Conservation (phyloP, 1,140 invertebrate genomes). For the Listronotus bonariensis region DNA sequence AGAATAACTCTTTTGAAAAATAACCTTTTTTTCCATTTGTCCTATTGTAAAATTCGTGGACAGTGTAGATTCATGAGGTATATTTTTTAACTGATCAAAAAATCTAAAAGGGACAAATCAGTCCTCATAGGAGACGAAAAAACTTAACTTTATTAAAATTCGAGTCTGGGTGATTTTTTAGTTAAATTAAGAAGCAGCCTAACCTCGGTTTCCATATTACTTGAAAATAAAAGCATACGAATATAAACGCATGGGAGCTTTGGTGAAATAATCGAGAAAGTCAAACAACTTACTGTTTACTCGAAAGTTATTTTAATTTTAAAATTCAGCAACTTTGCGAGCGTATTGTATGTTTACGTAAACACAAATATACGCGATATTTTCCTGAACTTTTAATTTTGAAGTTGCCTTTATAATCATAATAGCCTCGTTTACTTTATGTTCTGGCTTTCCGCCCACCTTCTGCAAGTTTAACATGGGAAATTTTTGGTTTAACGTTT, state of each 20-base stretch:
- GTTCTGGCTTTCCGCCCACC: neutral
- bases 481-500: conserved; percentile 18
- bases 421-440: conserved; percentile 19
- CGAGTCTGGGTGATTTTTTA: too few species aligned
- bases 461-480: conserved; percentile 8
- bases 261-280: conserved; percentile 12
- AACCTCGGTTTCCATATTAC: too few species aligned
- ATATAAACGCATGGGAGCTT: conserved; percentile 7
- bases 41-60: too few species aligned
- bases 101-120: too few species aligned
- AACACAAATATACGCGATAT: conserved; percentile 19
- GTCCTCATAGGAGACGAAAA: too few species aligned
- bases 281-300: conserved; percentile 26
- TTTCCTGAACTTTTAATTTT: conserved; percentile 31
- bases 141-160: too few species aligned
- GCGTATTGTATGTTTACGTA: conserved; percentile 25
- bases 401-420: conserved; percentile 25
- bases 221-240: conserved; percentile 12
- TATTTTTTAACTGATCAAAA: too few species aligned
- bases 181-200: too few species aligned
- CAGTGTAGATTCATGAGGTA: too few species aligned
- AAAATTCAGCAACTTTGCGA: conserved; percentile 13
- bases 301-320: conserved; percentile 30
- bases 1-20: too few species aligned
- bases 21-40: too few species aligned